phyloP scores from a whole-genome alignment of 1,140 invertebrate genomes.

The Drosophila dunni region DNA sequence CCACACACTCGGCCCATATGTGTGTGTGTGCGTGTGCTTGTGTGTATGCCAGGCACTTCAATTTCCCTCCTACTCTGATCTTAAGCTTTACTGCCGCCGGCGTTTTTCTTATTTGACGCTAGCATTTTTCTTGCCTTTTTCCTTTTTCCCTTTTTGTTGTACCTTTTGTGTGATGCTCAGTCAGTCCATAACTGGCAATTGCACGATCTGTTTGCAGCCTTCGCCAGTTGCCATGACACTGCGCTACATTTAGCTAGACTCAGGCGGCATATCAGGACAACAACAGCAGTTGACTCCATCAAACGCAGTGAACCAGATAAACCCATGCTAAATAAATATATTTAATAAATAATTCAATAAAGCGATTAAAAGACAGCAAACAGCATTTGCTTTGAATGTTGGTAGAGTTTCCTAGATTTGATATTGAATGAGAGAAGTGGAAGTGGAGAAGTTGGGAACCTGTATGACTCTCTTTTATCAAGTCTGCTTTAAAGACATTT shows the following conservation, averaged over 20 bases:
- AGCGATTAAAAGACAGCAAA: slow-evolving; percentile 9
- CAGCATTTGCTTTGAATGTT: background rate
- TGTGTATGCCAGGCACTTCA: background rate
- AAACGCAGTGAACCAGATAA: slow-evolving; percentile 15
- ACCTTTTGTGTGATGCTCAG: slow-evolving; percentile 20
- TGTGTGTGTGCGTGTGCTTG: background rate
- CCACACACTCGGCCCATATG: slow-evolving; percentile 56
- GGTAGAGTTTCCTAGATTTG: background rate
- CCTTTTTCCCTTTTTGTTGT: slow-evolving; percentile 27
- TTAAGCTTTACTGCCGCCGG: slow-evolving; percentile 43
- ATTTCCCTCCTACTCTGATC: background rate
- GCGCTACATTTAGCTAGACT: slow-evolving; percentile 10
- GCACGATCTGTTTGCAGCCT: slow-evolving; percentile 64
- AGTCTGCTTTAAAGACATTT: too few species aligned
- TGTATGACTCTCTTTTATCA: too few species aligned
- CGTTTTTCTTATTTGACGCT: slow-evolving; percentile 68
- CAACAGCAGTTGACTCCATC: slow-evolving; percentile 17
- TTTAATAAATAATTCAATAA: slow-evolving; percentile 8
- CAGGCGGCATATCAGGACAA: slow-evolving; percentile 42
- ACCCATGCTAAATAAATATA: background rate
- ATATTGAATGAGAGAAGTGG: background rate
- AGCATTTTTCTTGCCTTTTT: slow-evolving; percentile 52
- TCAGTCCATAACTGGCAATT: slow-evolving; percentile 68
- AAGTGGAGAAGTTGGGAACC: too few species aligned
- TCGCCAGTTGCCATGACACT: slow-evolving; percentile 34